Evolutionary conservation across 1,140 invertebrate species (phyloP), one percentile per base, ranked within the genome.

Genomic region (Bombus balteatus): DNA sequence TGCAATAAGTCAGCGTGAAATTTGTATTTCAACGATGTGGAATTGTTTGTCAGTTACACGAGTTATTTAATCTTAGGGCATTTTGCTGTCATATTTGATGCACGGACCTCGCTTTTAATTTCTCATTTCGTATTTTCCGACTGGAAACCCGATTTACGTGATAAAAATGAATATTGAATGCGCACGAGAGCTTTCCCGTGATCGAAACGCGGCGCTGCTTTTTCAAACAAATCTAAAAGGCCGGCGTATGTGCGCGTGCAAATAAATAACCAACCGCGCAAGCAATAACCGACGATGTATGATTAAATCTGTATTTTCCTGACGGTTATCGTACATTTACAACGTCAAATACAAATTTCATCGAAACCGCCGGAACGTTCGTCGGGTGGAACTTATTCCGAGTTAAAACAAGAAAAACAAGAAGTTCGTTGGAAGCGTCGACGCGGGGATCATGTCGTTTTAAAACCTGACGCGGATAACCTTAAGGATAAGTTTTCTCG

Each of bases 291-390:
- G n/a, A n/a, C n/a, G 13, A 6, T 18, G 39, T 34, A 32, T 32
- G 37, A 82, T 82, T 75, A 82, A 74, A 62, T 81, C 70, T 62
- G n/a, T n/a, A 59, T 72, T 81, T 43, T n/a, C 18, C 39, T 3
- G 70, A 1, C n/a, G n/a, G 53, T 73, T 41, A 73, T 81, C 41
- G 32, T 18, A 25, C 41, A 28, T 68, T 68, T 66, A 75, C 41
- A 66, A 22, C 12, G 47, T 37, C 34, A 32, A 47, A 66, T 25
- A 32, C 41, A 22, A 43, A 25, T 79, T 68, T 47, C 39, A 28
- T 18, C 3, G 39, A 28, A 62, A 62, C 10, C 10, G 12, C 59
- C 8, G 8, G 3, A 9, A 73, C 15, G 15, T n/a, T 73, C 28
- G 39, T 41, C 34, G 18, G 18, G 1, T 9, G 22, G 32, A 59